Conservation (phyloP, 2,113 vertebrate genomes). For the Myodes glareolus region DNA sequence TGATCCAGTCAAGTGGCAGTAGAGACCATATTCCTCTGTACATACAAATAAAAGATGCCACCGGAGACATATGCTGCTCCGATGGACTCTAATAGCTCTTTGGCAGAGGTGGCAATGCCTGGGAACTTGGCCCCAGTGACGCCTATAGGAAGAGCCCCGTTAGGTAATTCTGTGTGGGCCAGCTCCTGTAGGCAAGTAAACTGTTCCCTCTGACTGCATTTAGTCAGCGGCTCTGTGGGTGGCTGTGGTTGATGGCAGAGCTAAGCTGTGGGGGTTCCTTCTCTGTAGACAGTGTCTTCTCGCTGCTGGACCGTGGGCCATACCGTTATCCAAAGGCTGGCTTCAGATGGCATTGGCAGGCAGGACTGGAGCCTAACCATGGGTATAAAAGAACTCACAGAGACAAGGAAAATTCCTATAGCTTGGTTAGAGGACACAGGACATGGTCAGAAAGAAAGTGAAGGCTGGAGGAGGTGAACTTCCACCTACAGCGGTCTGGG, state of each 20-base stretch:
- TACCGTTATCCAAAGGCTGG: background rate
- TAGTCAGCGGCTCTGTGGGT: slow-evolving; percentile 46
- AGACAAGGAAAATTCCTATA: background rate
- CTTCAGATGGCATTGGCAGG: background rate
- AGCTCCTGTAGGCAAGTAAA: slow-evolving; percentile 66
- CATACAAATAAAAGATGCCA: slow-evolving; percentile 1
- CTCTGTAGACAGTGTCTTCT: background rate
- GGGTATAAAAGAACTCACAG: background rate
- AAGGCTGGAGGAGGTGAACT: background rate
- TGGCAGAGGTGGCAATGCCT: slow-evolving; percentile 66
- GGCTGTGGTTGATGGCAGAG: background rate
- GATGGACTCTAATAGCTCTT: slow-evolving; percentile 69
- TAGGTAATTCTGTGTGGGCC: slow-evolving; percentile 60
- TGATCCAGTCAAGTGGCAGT: background rate
- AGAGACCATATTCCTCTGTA: background rate
- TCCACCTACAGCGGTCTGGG: background rate
- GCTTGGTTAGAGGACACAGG: too few species aligned
- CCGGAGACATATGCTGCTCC: slow-evolving; percentile 69
- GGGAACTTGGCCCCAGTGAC: slow-evolving; percentile 72
- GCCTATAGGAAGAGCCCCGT: slow-evolving; percentile 76
- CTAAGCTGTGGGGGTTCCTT: background rate
- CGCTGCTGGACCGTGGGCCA: background rate
- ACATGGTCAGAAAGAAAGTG: background rate
- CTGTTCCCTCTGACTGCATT: slow-evolving; percentile 30
- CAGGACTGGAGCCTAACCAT: background rate